Evolutionary conservation across 1,140 invertebrate species (phyloP).

Genomic region (Drosophila mayri): DNA sequence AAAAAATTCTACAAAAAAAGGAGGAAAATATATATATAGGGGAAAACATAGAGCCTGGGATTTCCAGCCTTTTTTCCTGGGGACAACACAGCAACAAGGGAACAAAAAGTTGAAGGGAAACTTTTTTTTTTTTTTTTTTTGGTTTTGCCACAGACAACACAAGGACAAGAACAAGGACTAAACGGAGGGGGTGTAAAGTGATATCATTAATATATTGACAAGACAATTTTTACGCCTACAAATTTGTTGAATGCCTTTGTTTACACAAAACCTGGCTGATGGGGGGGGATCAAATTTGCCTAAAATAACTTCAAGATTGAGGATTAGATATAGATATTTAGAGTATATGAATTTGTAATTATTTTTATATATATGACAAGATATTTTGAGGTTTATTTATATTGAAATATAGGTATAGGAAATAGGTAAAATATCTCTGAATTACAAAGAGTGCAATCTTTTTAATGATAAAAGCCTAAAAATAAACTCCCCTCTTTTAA

Average conservation of each 20-base stretch:
- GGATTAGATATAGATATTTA: not conserved
- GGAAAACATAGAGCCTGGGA: slow-evolving; percentile 27
- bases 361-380: not conserved
- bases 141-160: slow-evolving; percentile 11
- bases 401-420: not conserved
- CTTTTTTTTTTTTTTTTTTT: slow-evolving; percentile 50
- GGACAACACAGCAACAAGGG: slow-evolving; percentile 20
- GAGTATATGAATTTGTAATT: not conserved
- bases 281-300: not conserved
- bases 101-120: slow-evolving; percentile 73
- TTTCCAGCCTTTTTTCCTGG: slow-evolving; percentile 30
- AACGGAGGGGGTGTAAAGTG: slow-evolving; percentile 62
- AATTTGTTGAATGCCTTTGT: slow-evolving; percentile 70
- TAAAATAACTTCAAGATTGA: not conserved
- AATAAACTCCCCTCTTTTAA: not conserved
- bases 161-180: slow-evolving; percentile 21
- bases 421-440: too few relatives aligned
- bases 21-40: slow-evolving; percentile 14
- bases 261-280: slow-evolving; percentile 10
- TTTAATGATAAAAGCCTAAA: slow-evolving; percentile 50
- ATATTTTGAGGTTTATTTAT: not conserved
- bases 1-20: slow-evolving; percentile 8
- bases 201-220: slow-evolving; percentile 84
- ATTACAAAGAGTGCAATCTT: slow-evolving; percentile 38
- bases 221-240: slow-evolving; percentile 81